Evolutionary conservation across 1,140 invertebrate genomes (phyloP), one percentile per base, ranked within the genome.

Genomic region (Drosophila lini): DNA sequence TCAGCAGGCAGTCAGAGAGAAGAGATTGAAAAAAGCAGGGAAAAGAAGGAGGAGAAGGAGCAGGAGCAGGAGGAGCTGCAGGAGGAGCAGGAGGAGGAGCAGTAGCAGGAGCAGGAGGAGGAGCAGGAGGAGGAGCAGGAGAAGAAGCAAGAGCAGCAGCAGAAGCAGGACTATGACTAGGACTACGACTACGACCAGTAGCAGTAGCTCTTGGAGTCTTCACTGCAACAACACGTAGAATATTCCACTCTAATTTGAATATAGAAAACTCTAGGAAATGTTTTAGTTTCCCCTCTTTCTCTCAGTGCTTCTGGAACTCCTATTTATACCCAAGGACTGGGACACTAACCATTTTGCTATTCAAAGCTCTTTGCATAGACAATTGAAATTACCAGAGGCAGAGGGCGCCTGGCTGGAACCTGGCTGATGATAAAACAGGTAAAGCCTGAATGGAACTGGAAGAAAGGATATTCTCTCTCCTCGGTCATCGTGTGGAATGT

Each of bases 361-460:
- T 83, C 78, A 83, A 86, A 82, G 67, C 76, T 64, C 60, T 82
- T 76, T 88, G 83, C 83, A 88, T 89, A 83, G 76, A 88, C 83
- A 88, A 88, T 88, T 88, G 83, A 89, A 88, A 88, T 88, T 83
- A 83, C 77, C 44, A n/a, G 25, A 19, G 8, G 5, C 10, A 5
- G 41, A 22, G 22, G 22, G 22, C 10, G 9, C 40, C 40, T 45
- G 48, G n/a, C 15, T 36, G 48, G 25, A 13, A n/a, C 11, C 28
- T 41, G 52, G 36, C 36, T 52, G 56, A 16, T 19, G 48, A 38
- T 63, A 36, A 25, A 38, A 71, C 56, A 74, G 70, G 68, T 61
- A 73, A 40, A 53, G 40, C 34, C 28, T 31, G 28, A 42, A 31
- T 15, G 32, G 13, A n/a, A n/a, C 10, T 5, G 25, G 15, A 2